phyloP scores from a whole-genome alignment of 2,797 vertebrate species.

The Diplodus puntazzo region DNA sequence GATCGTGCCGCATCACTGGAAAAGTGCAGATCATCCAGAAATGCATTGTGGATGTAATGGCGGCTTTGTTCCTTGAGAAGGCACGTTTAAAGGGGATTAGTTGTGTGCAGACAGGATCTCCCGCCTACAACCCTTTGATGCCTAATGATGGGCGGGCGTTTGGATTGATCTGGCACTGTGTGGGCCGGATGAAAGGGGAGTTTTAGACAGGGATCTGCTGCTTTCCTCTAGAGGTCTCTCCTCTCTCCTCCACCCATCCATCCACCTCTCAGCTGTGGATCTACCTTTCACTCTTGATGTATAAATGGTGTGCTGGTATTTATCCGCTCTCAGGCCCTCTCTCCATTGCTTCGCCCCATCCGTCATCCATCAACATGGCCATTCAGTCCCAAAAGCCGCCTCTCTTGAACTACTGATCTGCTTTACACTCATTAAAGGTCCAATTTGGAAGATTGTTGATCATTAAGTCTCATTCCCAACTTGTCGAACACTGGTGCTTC shows the following conservation, averaged over 20 bases:
- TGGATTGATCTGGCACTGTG: constrained; percentile 80
- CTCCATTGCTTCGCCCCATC: constrained; percentile 10
- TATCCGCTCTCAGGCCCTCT: constrained; percentile 42
- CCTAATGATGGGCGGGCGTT: constrained; percentile 78
- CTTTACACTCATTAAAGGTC: constrained; percentile 35
- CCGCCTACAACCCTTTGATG: constrained; percentile 79
- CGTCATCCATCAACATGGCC: constrained; percentile 12
- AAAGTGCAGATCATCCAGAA: constrained; percentile 50
- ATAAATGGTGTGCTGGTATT: constrained; percentile 41
- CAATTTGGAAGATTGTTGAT: too few relatives aligned
- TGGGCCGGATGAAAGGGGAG: constrained; percentile 80
- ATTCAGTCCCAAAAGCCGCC: constrained; percentile 10
- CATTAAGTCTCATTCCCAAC: too few relatives aligned
- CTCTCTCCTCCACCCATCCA: constrained; percentile 69
- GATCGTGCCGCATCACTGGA: constrained; percentile 34
- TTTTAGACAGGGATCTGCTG: constrained; percentile 70
- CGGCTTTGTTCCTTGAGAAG: constrained; percentile 75
- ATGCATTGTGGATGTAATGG: constrained; percentile 71
- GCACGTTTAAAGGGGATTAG: constrained; percentile 77
- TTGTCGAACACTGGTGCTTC: too few relatives aligned
- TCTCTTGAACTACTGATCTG: constrained; percentile 25
- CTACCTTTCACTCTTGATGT: constrained; percentile 64
- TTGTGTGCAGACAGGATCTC: constrained; percentile 70
- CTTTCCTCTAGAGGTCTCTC: constrained; percentile 71
- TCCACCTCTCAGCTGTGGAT: constrained; percentile 58